Evolutionary conservation across 2,888 invertebrate genomes (phyloP).

Genomic region (Helobdella robusta): DNA sequence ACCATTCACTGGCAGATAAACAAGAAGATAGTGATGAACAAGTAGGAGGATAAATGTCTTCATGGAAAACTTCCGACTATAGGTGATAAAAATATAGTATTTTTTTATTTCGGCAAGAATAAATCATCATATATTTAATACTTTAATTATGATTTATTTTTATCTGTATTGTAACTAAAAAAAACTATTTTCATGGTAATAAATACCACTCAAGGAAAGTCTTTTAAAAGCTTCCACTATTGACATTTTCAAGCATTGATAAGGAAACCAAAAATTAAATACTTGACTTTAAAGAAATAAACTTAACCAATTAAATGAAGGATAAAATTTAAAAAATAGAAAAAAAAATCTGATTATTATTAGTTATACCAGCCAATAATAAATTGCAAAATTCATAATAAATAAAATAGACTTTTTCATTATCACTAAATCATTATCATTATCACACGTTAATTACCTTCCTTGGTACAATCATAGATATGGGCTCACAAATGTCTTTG

Average conservation of each 20-base stretch:
- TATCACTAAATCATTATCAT: not conserved
- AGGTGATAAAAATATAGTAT: slow-evolving; percentile 33
- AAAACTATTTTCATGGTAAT: not conserved
- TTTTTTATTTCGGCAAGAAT: too few species aligned
- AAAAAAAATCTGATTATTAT: too few species aligned
- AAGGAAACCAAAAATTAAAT: too few species aligned
- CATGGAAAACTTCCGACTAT: slow-evolving; percentile 85
- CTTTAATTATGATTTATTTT: too few species aligned
- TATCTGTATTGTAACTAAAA: too few species aligned
- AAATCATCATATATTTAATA: too few species aligned
- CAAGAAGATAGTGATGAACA: slow-evolving; percentile 81
- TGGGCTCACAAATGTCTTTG: slow-evolving; percentile 67
- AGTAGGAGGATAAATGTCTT: slow-evolving; percentile 91
- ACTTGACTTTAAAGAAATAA: too few species aligned
- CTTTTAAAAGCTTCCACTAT: not conserved
- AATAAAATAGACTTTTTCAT: not conserved
- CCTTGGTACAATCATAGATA: slow-evolving; percentile 95
- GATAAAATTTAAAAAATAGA: too few species aligned
- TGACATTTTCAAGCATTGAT: too few species aligned
- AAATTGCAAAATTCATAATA: not conserved
- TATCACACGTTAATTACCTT: slow-evolving; percentile 56
- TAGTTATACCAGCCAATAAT: too few species aligned
- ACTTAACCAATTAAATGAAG: too few species aligned
- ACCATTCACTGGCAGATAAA: slow-evolving; percentile 75
- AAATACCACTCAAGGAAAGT: not conserved